phyloP scores from a whole-genome alignment of 2,797 vertebrate species.

The Clarias platycephalus region DNA sequence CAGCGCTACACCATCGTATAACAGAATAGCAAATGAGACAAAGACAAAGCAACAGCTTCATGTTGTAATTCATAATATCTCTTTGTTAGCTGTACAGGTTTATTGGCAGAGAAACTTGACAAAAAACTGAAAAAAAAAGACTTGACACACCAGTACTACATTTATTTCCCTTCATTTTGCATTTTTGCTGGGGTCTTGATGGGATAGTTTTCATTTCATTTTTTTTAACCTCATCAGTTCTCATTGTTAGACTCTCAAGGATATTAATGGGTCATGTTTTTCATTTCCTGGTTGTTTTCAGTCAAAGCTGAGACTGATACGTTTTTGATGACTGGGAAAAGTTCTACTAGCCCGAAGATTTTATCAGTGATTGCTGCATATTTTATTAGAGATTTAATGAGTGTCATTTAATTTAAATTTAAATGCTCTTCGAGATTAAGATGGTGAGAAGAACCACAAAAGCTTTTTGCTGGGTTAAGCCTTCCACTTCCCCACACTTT shows the following conservation, averaged over 20 bases:
- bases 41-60: background rate
- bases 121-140: background rate
- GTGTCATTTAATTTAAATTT: slow-evolving; percentile 12
- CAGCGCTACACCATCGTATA: background rate
- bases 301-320: background rate
- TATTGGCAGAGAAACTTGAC: background rate
- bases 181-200: background rate
- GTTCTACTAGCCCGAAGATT: slow-evolving; percentile 11
- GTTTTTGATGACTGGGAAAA: slow-evolving; percentile 1
- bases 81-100: background rate
- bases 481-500: background rate
- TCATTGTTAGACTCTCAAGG: background rate
- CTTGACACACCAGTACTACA: background rate
- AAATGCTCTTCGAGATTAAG: background rate
- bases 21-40: background rate
- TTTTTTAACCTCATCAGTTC: background rate
- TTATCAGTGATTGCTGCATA: slow-evolving; percentile 3
- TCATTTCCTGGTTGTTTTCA: background rate
- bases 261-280: background rate
- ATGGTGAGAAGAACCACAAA: background rate
- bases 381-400: slow-evolving; percentile 12
- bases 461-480: background rate
- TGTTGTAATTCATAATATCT: background rate
- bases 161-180: background rate
- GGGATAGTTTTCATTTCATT: background rate